Evolutionary conservation across 2,797 vertebrate genomes (phyloP).

Genomic region (Paramormyrops hopkinsi): DNA sequence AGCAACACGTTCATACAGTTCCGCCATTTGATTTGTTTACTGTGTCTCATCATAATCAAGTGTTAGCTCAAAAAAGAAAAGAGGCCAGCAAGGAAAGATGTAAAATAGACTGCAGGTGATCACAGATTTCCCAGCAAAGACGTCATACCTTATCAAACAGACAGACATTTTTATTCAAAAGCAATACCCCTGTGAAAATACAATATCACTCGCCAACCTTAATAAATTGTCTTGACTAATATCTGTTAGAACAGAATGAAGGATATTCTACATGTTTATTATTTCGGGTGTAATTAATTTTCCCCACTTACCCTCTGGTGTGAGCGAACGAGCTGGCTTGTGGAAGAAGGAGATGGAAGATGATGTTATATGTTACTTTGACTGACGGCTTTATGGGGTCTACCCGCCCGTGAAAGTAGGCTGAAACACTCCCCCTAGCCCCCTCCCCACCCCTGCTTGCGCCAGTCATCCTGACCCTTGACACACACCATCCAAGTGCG

Average conservation of each 20-base stretch:
- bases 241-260: not conserved
- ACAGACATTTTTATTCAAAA: not conserved
- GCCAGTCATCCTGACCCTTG: constrained; percentile 30
- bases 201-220: not conserved
- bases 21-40: not conserved
- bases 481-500: constrained; percentile 19
- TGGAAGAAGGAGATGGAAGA: constrained; percentile 21
- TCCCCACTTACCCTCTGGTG: constrained; percentile 33
- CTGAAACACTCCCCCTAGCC: constrained; percentile 39
- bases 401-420: constrained; percentile 30
- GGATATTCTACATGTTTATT: not conserved
- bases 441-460: not conserved
- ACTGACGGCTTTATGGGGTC: constrained; percentile 36
- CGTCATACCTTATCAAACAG: not conserved
- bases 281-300: not conserved
- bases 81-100: not conserved
- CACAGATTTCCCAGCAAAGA: not conserved
- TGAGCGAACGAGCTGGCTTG: constrained; percentile 17
- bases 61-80: not conserved
- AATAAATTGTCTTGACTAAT: not conserved
- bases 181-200: not conserved
- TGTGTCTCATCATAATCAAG: not conserved
- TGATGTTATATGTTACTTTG: constrained; percentile 29
- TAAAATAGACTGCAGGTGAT: not conserved
- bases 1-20: not conserved